phyloP scores from a whole-genome alignment of 2,113 vertebrate genomes.

The Gallinago jamesoni region DNA sequence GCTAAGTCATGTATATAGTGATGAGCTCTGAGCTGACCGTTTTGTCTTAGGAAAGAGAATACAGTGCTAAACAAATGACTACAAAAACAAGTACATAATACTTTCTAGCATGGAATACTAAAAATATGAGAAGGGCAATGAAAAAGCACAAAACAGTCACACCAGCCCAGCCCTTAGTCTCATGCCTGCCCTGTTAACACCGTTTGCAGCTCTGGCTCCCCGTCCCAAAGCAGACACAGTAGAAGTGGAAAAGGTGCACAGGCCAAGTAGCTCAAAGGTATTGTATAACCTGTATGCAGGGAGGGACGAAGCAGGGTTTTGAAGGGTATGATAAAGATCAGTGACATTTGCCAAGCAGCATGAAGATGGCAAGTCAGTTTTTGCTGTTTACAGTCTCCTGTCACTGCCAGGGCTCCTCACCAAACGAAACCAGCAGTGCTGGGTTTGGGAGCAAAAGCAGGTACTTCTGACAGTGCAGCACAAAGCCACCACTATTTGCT shows the following conservation, averaged over 20 bases:
- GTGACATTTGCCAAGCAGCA: not conserved
- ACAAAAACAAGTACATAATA: not conserved
- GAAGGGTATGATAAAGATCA: not conserved
- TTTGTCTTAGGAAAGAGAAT: not conserved
- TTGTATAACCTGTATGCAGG: not conserved
- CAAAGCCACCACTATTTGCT: not conserved
- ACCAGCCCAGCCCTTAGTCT: not conserved
- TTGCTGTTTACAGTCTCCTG: not conserved
- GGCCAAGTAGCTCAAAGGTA: not conserved
- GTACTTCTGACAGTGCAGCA: not conserved
- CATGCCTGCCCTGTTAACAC: too few relatives aligned
- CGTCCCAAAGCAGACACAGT: rapidly evolving
- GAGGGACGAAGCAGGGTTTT: not conserved
- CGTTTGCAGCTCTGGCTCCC: not conserved
- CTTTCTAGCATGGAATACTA: not conserved
- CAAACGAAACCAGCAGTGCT: rapidly evolving
- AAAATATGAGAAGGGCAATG: not conserved
- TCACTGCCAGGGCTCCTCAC: not conserved
- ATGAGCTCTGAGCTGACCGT: not conserved
- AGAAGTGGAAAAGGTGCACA: not conserved
- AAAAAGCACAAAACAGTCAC: not conserved
- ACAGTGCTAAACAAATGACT: not conserved
- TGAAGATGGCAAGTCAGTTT: not conserved
- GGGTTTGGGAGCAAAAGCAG: not conserved
- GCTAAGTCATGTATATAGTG: too few relatives aligned